Percentiles rank a stretch among this genome's conserved stretches.
phyloP scores from a whole-genome alignment of 1,140 invertebrate genomes.

The Conopomorpha cramerella region DNA sequence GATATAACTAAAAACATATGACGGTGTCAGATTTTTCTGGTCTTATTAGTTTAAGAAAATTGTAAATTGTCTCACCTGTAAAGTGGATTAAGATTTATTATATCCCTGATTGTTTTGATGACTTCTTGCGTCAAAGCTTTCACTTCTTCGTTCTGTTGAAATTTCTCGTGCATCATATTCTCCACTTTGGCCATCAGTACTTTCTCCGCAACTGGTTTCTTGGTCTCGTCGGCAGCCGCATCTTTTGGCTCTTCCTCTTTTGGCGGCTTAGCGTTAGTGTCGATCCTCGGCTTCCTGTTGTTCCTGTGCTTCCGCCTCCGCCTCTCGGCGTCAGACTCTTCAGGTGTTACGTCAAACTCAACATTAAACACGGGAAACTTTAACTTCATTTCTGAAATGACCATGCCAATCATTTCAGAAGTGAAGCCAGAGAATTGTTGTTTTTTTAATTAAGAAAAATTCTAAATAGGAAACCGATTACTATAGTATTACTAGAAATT shows the following conservation, averaged over 20 bases:
- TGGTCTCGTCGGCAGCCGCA: slow-evolving; percentile 17
- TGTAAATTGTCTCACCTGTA: slow-evolving; percentile 71
- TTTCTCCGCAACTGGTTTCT: slow-evolving; percentile 30
- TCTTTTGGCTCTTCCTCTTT: slow-evolving; percentile 6
- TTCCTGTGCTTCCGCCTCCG: slow-evolving; percentile 59
- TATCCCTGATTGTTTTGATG: slow-evolving; percentile 96
- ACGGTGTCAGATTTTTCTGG: no score
- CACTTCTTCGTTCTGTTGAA: slow-evolving; percentile 91
- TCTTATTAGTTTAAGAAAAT: no score
- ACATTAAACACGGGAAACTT: slow-evolving; percentile 69
- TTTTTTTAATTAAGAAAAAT: no score
- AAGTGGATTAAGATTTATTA: slow-evolving; percentile 93
- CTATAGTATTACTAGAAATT: no score
- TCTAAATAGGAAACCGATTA: no score
- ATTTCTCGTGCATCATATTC: slow-evolving; percentile 90
- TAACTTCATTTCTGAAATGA: slow-evolving; percentile 58
- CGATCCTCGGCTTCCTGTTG: slow-evolving; percentile 20
- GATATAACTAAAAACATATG: no score
- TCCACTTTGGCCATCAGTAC: slow-evolving; percentile 95
- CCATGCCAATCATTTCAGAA: slow-evolving; percentile 33
- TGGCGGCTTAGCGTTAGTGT: slow-evolving; percentile 8
- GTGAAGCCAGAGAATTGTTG: slow-evolving; percentile 32
- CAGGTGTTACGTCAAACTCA: slow-evolving; percentile 67
- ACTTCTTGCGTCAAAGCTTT: slow-evolving; percentile 97
- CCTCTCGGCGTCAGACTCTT: slow-evolving; percentile 60